Conservation (phyloP, 2,113 vertebrate species). For the Okapia johnstoni region DNA sequence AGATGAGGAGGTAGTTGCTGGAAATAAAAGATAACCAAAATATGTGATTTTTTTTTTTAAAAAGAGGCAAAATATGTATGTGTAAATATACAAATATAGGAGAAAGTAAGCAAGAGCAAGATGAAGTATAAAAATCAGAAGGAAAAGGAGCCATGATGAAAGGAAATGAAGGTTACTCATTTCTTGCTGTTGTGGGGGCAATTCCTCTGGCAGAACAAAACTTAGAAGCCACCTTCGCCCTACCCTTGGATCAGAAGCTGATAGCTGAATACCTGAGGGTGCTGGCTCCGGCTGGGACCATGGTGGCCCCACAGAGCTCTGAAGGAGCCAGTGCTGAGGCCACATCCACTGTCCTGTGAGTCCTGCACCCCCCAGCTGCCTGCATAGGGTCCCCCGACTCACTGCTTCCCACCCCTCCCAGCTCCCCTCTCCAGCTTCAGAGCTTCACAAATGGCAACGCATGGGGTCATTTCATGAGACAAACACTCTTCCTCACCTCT, state of each 20-base stretch:
- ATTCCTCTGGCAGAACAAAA: not conserved
- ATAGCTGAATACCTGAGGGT: not conserved
- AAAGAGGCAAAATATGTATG: not conserved
- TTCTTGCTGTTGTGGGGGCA: not conserved
- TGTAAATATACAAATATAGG: not conserved
- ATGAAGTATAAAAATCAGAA: not conserved
- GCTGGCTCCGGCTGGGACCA: too few relatives aligned
- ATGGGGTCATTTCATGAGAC: not conserved
- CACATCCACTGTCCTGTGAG: not conserved
- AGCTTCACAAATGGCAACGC: fast-evolving
- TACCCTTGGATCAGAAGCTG: not conserved
- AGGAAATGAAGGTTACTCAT: not conserved
- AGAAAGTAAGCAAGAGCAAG: not conserved
- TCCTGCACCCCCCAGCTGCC: not conserved
- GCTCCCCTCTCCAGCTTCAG: not conserved
- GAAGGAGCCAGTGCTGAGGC: not conserved
- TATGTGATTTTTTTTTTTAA: not conserved
- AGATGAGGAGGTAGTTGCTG: not conserved
- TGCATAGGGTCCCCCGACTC: fast-evolving
- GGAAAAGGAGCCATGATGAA: fast-evolving
- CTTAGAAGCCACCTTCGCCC: not conserved
- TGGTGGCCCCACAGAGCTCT: not conserved
- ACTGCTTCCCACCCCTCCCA: not conserved
- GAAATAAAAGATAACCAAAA: constrained; percentile 36
- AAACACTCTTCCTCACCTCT: not conserved